Conservation (phyloP, 2,888 invertebrate species). For the Linnaemya vulpina region DNA sequence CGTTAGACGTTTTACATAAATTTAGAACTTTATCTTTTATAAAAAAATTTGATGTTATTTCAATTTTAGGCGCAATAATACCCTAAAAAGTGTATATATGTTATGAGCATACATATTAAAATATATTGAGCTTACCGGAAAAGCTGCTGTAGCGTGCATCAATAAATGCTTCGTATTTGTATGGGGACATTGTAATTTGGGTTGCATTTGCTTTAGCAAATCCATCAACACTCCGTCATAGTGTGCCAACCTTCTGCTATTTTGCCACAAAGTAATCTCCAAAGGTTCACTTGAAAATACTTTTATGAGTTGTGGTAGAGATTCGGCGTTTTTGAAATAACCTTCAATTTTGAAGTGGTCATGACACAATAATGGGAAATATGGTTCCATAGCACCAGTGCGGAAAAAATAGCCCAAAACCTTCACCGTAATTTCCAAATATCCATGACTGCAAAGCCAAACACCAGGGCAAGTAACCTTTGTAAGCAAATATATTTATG, state of each 20-base stretch:
- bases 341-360: constrained; percentile 81
- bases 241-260: constrained; percentile 81
- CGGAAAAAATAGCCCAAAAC: constrained; percentile 81
- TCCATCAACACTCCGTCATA: constrained; percentile 79
- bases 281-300: constrained; percentile 77
- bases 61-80: constrained; percentile 81
- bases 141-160: constrained; percentile 81
- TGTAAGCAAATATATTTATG: neutral
- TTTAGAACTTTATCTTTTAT: constrained; percentile 73
- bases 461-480: constrained; percentile 83
- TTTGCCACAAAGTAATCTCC: constrained; percentile 82
- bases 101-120: neutral
- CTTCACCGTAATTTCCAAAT: constrained; percentile 81
- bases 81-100: constrained; percentile 74
- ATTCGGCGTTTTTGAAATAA: constrained; percentile 78
- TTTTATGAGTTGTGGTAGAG: constrained; percentile 76
- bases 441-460: constrained; percentile 82
- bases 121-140: constrained; percentile 76
- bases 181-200: constrained; percentile 78
- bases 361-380: constrained; percentile 81
- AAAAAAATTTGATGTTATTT: constrained; percentile 77
- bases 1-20: constrained; percentile 55
- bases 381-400: constrained; percentile 81
- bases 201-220: constrained; percentile 77
- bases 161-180: constrained; percentile 79